phyloP scores from a whole-genome alignment of 2,888 invertebrate genomes.

The Boloria euphrosyne region DNA sequence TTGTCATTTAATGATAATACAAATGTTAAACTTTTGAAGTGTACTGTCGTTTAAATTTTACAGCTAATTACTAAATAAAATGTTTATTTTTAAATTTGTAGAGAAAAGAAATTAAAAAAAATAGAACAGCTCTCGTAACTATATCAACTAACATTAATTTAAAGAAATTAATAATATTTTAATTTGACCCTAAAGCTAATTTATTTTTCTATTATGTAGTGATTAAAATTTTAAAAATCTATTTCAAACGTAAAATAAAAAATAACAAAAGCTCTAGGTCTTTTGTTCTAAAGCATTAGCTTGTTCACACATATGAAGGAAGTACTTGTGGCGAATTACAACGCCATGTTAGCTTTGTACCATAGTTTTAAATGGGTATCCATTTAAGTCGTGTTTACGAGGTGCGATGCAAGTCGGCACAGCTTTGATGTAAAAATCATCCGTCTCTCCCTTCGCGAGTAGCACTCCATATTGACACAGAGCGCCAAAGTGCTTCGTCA shows the following conservation, averaged over 20 bases:
- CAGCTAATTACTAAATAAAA: not conserved
- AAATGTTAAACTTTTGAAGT: slow-evolving; percentile 5
- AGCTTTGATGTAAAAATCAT: slow-evolving; percentile 78
- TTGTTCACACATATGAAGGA: slow-evolving; percentile 15
- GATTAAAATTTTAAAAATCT: not conserved
- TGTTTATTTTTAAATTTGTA: too few relatives aligned
- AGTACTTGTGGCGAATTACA: slow-evolving; percentile 36
- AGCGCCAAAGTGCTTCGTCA: slow-evolving; percentile 43
- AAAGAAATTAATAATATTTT: too few relatives aligned
- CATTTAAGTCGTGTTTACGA: slow-evolving; percentile 50
- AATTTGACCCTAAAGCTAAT: too few relatives aligned
- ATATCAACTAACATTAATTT: too few relatives aligned
- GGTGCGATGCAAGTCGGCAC: slow-evolving; percentile 57
- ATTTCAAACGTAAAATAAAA: not conserved
- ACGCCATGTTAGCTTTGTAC: slow-evolving; percentile 33
- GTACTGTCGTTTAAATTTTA: not conserved
- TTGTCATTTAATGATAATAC: slow-evolving; percentile 12
- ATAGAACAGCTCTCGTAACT: too few relatives aligned
- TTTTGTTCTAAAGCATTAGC: not conserved
- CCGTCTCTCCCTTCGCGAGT: slow-evolving; percentile 58
- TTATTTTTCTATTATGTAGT: too few relatives aligned
- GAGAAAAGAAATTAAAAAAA: too few relatives aligned
- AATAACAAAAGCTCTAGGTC: slow-evolving; percentile 2
- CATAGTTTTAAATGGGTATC: slow-evolving; percentile 38
- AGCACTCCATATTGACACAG: slow-evolving; percentile 70